Evolutionary conservation across 2,888 invertebrate genomes (phyloP), one percentile per base, ranked within the genome.

Genomic region (Clepsis dumicolana): DNA sequence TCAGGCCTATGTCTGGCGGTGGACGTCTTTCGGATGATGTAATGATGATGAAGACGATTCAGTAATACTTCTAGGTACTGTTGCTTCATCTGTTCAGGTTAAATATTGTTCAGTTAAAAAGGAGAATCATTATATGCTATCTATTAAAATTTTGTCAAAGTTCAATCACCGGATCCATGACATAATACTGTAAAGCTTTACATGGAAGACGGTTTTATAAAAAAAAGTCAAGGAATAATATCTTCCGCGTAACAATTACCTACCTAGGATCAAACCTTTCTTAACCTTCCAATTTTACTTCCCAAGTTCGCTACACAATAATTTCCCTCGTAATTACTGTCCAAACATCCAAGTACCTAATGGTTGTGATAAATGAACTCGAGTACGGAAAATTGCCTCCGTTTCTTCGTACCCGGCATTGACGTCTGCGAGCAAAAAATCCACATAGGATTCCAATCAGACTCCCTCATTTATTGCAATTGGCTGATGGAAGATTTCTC

Each of bases 401-500:
- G 81, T 81, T 83, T 85, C 85, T 81, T 71, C 67, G 67, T 35
- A 61, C 54, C 69, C 65, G 73, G 65, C 80, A 82, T 80, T 81
- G 84, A 84, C 84, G 83, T 80, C 77, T 78, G 75, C 75, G 75
- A 77, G 81, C 79, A 83, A 87, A 85, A 66, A 86, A 87, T 77
- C 83, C 84, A 84, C 81, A 81, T 84, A 84, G 84, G 84, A 86
- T 86, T 86, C 84, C 88, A 88, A 88, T 88, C 88, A 88, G 86
- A 79, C 80, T 80, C 80, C 80, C 82, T 87, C 88, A 86, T 86
- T 87, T 88, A 88, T 86, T 83, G 87, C 86, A 86, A 87, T 86
- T 85, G 87, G 80, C 83, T 84, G 87, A 87, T 81, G 78, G 83
- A 82, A 81, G 84, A 85, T 84, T 85, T 53, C 64, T 50, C 16